phyloP scores from a whole-genome alignment of 2,888 invertebrate genomes.

The Volucella inflata region DNA sequence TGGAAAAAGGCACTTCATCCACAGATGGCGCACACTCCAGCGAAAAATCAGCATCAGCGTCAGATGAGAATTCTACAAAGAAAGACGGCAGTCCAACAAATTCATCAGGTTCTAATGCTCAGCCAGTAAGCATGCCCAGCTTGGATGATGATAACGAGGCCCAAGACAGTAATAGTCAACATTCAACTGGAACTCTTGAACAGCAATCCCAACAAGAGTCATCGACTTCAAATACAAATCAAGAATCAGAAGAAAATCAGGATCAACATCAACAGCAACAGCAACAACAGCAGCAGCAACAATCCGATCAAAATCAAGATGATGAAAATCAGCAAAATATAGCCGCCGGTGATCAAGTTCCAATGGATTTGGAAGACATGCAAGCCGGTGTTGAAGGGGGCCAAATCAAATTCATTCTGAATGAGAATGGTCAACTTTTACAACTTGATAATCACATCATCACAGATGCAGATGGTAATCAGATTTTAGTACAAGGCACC shows the following conservation, averaged over 20 bases:
- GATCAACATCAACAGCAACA: slow-evolving; percentile 49
- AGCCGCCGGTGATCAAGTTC: slow-evolving; percentile 79
- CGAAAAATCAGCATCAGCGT: slow-evolving; percentile 76
- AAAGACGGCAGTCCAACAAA: slow-evolving; percentile 55
- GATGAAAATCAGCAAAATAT: slow-evolving; percentile 73
- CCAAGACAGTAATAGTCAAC: slow-evolving; percentile 75
- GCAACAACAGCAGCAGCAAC: slow-evolving; percentile 67
- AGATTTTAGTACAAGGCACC: slow-evolving; percentile 82
- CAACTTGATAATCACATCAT: slow-evolving; percentile 84
- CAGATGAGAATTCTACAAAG: slow-evolving; percentile 73
- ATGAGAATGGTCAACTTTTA: slow-evolving; percentile 83
- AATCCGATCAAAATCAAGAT: slow-evolving; percentile 69
- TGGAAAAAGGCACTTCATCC: slow-evolving; percentile 49
- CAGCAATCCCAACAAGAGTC: slow-evolving; percentile 67
- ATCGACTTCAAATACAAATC: slow-evolving; percentile 20
- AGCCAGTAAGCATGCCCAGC: slow-evolving; percentile 84
- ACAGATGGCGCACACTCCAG: slow-evolving; percentile 61
- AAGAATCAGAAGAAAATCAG: slow-evolving; percentile 66
- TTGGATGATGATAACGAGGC: slow-evolving; percentile 83
- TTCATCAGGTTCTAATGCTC: slow-evolving; percentile 72
- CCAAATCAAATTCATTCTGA: slow-evolving; percentile 84
- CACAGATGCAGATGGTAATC: slow-evolving; percentile 84
- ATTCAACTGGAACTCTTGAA: slow-evolving; percentile 72
- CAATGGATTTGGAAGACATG: slow-evolving; percentile 84
- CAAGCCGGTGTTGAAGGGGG: slow-evolving; percentile 83